These are phyloP conservation scores for Drosophila littoralis DNA, from an alignment of 1,140 invertebrate species.

Conservation along the genomic window DNA sequence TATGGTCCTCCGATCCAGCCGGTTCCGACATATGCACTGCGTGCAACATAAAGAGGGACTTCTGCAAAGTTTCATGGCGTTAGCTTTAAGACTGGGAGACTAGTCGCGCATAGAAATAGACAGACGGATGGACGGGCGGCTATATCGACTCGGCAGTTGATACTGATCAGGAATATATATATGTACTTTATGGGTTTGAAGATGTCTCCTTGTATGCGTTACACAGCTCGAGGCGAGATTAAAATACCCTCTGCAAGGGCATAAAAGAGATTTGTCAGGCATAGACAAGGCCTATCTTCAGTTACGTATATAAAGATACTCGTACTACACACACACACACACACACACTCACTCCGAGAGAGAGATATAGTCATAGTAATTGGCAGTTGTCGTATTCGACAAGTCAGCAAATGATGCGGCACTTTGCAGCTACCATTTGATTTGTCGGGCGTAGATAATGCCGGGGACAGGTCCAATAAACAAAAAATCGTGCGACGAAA, in stretches of 20 bases:
- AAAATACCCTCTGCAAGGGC: neutral
- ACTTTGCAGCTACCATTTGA: neutral
- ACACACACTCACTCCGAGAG: neutral
- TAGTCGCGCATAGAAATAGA: too few relatives aligned
- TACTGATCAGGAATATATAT: too few relatives aligned
- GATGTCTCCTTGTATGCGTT: too few relatives aligned
- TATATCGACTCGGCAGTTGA: too few relatives aligned
- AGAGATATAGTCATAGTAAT: neutral
- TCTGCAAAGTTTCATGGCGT: too few relatives aligned
- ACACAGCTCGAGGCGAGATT: neutral
- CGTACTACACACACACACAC: slow-evolving; percentile 5
- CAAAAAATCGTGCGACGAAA: neutral
- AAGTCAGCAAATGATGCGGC: slow-evolving; percentile 12
- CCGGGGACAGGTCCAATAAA: neutral
- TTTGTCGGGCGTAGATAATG: slow-evolving; percentile 3
- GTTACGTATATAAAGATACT: slow-evolving; percentile 7
- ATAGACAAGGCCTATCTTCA: slow-evolving; percentile 12
- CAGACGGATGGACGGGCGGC: too few relatives aligned
- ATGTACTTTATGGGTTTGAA: too few relatives aligned
- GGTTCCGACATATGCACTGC: too few relatives aligned
- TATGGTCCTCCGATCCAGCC: too few relatives aligned
- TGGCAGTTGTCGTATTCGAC: neutral
- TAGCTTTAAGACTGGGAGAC: too few relatives aligned
- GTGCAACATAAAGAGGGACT: too few relatives aligned
- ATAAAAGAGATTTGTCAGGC: neutral